Percentiles rank a stretch among this genome's conserved stretches.
Conservation (phyloP, 2,888 invertebrate species). For the Erebia epiphron region DNA sequence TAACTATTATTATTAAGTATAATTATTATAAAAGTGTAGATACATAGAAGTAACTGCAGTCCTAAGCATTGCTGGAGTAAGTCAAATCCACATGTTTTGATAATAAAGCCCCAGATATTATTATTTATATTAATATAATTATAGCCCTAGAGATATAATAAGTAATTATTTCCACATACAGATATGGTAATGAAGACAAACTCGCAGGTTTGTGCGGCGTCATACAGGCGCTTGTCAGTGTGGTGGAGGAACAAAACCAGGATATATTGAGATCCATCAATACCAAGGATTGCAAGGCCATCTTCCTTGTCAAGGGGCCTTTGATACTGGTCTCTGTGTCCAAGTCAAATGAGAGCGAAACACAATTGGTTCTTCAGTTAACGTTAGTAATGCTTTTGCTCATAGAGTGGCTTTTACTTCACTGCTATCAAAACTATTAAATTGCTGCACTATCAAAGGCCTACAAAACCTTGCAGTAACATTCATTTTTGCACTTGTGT, state of each 20-base stretch:
- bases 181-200: conserved; percentile 96
- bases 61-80: no score
- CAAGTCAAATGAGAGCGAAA: conserved; percentile 90
- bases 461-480: no score
- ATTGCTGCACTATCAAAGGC: no score
- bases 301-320: conserved; percentile 95
- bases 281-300: conserved; percentile 93
- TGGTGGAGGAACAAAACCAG: conserved; percentile 90
- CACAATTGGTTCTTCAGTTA: conserved; percentile 92
- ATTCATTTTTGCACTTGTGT: no score
- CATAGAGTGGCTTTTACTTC: not conserved
- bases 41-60: no score
- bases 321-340: conserved; percentile 95
- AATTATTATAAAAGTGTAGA: no score
- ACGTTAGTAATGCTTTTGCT: conserved; percentile 83
- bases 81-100: no score
- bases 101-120: no score
- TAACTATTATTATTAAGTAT: not conserved
- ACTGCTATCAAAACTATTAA: no score
- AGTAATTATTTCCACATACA: conserved; percentile 55
- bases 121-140: no score
- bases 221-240: conserved; percentile 96
- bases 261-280: conserved; percentile 94
- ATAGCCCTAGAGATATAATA: not conserved
- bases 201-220: conserved; percentile 97